Evolutionary conservation across 2,888 invertebrate species (phyloP).

Genomic region (Acanthopleura granulata): DNA sequence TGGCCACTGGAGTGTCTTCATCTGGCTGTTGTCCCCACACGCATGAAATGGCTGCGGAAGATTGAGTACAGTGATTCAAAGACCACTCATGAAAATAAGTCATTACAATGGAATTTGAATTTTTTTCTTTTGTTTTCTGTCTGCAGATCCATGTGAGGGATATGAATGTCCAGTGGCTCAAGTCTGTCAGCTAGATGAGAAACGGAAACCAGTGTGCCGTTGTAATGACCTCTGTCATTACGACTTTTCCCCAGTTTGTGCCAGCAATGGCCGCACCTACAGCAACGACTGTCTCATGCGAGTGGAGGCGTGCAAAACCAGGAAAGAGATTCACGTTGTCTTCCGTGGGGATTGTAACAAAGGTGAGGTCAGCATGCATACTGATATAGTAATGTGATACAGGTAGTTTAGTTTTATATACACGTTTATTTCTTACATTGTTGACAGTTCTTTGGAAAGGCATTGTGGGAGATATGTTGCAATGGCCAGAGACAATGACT

Average conservation of each 20-base stretch:
- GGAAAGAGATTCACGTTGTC: conserved; percentile 80
- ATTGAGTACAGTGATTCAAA: too few relatives aligned
- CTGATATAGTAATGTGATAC: too few relatives aligned
- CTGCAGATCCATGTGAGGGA: conserved; percentile 86
- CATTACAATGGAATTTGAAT: not conserved
- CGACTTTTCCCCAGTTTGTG: conserved; percentile 82
- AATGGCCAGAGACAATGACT: too few relatives aligned
- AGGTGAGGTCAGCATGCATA: conserved; percentile 60
- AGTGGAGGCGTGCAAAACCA: conserved; percentile 86
- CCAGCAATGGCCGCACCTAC: conserved; percentile 92
- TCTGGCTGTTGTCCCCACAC: too few relatives aligned
- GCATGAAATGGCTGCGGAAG: too few relatives aligned
- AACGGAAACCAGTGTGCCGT: conserved; percentile 82
- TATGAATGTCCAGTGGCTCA: conserved; percentile 84
- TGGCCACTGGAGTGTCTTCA: too few relatives aligned
- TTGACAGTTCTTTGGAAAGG: too few relatives aligned
- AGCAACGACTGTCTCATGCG: conserved; percentile 93
- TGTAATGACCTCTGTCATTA: conserved; percentile 78
- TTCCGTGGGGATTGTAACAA: conserved; percentile 87
- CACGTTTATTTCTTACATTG: too few relatives aligned
- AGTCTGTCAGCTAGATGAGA: conserved; percentile 85
- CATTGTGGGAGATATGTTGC: too few relatives aligned
- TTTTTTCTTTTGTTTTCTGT: conserved; percentile 17
- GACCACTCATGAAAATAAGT: too few relatives aligned
- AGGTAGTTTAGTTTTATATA: too few relatives aligned